phyloP scores from a whole-genome alignment of 2,797 vertebrate genomes.

The Brachyalestes nurse region DNA sequence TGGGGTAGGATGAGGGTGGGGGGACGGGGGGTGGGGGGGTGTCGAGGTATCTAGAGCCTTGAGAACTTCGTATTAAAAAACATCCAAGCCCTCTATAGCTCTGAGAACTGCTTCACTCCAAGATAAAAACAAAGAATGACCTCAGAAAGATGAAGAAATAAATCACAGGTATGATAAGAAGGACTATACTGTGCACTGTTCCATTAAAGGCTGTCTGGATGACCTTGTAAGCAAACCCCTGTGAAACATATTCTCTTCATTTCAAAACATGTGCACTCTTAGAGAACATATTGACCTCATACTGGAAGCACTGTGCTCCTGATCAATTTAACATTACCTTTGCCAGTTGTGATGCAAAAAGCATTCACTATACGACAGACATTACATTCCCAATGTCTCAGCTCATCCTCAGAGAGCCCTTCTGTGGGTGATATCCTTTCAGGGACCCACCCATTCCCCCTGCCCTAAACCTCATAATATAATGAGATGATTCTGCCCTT shows the following conservation, averaged over 20 bases:
- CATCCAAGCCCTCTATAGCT: constrained; percentile 55
- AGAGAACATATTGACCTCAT: constrained; percentile 11
- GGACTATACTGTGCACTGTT: constrained; percentile 8
- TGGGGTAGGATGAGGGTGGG: neutral
- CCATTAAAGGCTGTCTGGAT: neutral
- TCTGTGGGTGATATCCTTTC: neutral
- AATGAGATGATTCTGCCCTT: constrained; percentile 44
- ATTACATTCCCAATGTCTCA: neutral
- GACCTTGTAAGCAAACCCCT: constrained; percentile 18
- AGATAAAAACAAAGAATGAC: constrained; percentile 25
- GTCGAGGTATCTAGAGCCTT: constrained; percentile 8
- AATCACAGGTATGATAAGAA: constrained; percentile 4
- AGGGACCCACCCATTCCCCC: constrained; percentile 8
- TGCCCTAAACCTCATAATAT: neutral
- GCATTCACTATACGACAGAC: constrained; percentile 16
- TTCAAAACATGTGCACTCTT: constrained; percentile 8
- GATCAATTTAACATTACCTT: neutral
- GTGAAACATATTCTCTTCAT: neutral
- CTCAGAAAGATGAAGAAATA: constrained; percentile 15
- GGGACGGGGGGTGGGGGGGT: neutral
- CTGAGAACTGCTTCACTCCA: constrained; percentile 13
- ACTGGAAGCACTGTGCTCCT: neutral
- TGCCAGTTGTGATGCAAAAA: neutral
- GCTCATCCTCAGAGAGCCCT: neutral
- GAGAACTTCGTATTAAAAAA: constrained; percentile 67